These are phyloP conservation scores for Pagrus major DNA, from an alignment of 2,113 vertebrate genomes.

Conservation along the genomic window DNA sequence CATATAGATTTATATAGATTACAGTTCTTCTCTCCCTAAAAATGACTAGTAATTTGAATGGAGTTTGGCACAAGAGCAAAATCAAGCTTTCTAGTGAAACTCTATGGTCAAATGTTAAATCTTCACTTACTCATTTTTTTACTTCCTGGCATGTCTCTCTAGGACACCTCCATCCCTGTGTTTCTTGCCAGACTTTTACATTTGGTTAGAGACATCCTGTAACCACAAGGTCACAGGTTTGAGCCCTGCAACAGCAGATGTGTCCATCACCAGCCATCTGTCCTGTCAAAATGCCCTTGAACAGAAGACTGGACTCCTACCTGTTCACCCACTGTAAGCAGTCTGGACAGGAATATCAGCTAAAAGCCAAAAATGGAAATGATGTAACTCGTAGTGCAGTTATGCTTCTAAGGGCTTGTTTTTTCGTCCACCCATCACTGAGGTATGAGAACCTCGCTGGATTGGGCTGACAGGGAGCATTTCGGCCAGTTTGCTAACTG, in stretches of 20 bases:
- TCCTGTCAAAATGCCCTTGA: conserved; percentile 75
- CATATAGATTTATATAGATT: not conserved
- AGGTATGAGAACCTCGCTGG: conserved; percentile 41
- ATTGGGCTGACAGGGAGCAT: conserved; percentile 28
- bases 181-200: conserved; percentile 48
- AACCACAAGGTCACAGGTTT: conserved; percentile 68
- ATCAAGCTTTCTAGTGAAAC: not conserved
- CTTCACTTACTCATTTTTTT: not conserved
- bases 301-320: conserved; percentile 59
- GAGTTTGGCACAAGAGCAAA: not conserved
- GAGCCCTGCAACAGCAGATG: conserved; percentile 65
- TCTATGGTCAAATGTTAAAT: not conserved
- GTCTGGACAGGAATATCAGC: conserved; percentile 35
- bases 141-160: not conserved
- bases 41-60: not conserved
- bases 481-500: conserved; percentile 51
- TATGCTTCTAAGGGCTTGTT: not conserved
- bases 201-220: conserved; percentile 52
- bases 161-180: conserved; percentile 8
- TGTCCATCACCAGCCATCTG: conserved; percentile 75
- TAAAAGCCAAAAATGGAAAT: conserved; percentile 43
- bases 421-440: conserved; percentile 37
- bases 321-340: conserved; percentile 45
- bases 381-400: conserved; percentile 11
- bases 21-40: not conserved